phyloP scores from a whole-genome alignment of 2,797 vertebrate genomes.

The Zenarchopterus dispar region DNA sequence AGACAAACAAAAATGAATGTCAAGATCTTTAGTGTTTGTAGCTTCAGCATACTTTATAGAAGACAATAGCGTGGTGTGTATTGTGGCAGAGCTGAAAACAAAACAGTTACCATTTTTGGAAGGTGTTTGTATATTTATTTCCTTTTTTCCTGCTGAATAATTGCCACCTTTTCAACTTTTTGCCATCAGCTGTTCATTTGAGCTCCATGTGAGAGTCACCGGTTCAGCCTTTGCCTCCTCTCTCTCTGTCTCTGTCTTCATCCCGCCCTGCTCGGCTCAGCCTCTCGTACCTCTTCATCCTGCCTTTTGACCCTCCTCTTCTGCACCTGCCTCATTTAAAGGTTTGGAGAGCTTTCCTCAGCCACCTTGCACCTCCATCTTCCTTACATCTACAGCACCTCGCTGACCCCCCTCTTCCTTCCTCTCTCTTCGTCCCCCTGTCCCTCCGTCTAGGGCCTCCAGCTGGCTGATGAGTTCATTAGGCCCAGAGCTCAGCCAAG shows the following conservation, averaged over 20 bases:
- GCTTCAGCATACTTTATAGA: too few relatives aligned
- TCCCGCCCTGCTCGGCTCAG: conserved; percentile 34
- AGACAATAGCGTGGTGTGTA: too few relatives aligned
- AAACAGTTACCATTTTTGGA: too few relatives aligned
- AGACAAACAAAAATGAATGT: too few relatives aligned
- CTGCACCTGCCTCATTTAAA: conserved; percentile 73
- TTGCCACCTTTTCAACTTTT: too few relatives aligned
- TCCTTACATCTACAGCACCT: conserved; percentile 34
- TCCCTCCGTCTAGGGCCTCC: conserved; percentile 73
- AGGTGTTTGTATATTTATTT: too few relatives aligned
- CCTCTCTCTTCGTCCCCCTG: conserved; percentile 27
- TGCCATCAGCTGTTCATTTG: conserved; percentile 26
- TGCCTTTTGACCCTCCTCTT: conserved; percentile 46
- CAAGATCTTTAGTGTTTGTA: too few relatives aligned
- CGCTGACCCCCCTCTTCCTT: conserved; percentile 21
- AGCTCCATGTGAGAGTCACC: conserved; percentile 17
- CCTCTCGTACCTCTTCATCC: conserved; percentile 35
- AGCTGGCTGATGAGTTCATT: conserved; percentile 87
- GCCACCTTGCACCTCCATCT: conserved; percentile 45
- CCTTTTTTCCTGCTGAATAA: too few relatives aligned
- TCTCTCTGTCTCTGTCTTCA: conserved; percentile 14
- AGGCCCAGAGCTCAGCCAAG: conserved; percentile 79
- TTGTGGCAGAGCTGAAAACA: too few relatives aligned
- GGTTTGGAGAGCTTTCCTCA: conserved; percentile 44
- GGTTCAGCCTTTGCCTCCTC: conserved; percentile 22